Percentiles rank a stretch among this genome's conserved stretches.
Conservation (phyloP, 2,797 vertebrate species). For the Rhinogobio ventralis region DNA sequence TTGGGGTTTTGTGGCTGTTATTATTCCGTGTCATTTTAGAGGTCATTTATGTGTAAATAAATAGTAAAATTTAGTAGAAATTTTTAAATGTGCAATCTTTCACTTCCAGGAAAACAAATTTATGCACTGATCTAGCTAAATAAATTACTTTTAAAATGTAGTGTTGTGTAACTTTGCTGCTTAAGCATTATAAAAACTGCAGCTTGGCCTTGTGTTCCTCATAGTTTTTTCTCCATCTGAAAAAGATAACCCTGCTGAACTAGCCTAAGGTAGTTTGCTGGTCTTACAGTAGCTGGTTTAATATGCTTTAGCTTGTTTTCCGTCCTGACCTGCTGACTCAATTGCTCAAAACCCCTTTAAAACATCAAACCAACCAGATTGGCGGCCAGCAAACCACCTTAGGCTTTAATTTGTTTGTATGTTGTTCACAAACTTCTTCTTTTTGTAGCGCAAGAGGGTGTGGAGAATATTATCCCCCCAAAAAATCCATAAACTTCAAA, state of each 20-base stretch:
- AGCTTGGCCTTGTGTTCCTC: not conserved
- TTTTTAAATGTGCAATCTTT: not conserved
- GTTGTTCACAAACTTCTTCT: not conserved
- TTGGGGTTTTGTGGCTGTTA: conserved; percentile 2
- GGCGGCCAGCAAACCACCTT: not conserved
- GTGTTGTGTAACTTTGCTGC: not conserved
- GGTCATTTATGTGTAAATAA: not conserved
- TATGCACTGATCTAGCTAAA: not conserved
- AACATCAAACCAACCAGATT: conserved; percentile 1
- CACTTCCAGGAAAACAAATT: not conserved
- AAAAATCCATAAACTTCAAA: not conserved
- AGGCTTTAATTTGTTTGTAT: conserved; percentile 7
- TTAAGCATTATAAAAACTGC: not conserved
- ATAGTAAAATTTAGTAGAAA: not conserved
- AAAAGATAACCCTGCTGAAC: not conserved
- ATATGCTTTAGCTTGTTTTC: conserved; percentile 12
- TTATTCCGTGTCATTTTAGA: not conserved
- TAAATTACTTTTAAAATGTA: not conserved
- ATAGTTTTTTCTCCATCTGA: not conserved
- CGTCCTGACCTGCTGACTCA: not conserved
- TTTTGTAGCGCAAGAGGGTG: not conserved
- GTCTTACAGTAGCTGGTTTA: not conserved
- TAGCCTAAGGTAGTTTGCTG: conserved; percentile 2
- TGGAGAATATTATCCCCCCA: not conserved
- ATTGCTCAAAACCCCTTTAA: not conserved